These are phyloP conservation scores for Heliconius aoede DNA, from an alignment of 2,888 invertebrate species.

Conservation along the genomic window DNA sequence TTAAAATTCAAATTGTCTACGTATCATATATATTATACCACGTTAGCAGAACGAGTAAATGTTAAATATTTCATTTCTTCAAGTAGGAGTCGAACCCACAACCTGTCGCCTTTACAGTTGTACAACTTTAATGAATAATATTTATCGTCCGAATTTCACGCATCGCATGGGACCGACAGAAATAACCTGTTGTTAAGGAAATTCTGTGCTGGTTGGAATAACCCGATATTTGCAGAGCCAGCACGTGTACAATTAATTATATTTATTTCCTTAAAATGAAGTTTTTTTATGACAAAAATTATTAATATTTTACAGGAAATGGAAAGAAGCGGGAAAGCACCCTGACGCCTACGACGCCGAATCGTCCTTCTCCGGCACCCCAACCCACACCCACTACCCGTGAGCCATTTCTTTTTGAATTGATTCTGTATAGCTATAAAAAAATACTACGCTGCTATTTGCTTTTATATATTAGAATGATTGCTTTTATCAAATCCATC, in stretches of 20 bases:
- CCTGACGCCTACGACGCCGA: slow-evolving; percentile 67
- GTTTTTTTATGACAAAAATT: not conserved
- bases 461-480: not conserved
- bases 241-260: not conserved
- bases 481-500: not conserved
- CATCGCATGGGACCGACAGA: no score
- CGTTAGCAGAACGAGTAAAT: no score
- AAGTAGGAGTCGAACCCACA: no score
- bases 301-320: slow-evolving; percentile 69
- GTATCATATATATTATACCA: no score
- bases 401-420: slow-evolving; percentile 64
- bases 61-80: no score
- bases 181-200: no score
- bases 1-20: no score
- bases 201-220: no score
- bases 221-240: not conserved
- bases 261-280: not conserved
- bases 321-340: slow-evolving; percentile 81
- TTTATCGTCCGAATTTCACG: no score
- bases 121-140: not conserved
- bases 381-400: slow-evolving; percentile 68
- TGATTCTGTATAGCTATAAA: not conserved
- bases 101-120: no score
- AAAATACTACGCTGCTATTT: not conserved
- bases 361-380: slow-evolving; percentile 67